Evolutionary conservation across 2,113 vertebrate species (phyloP).

Genomic region (Cephalopholis sonnerati): DNA sequence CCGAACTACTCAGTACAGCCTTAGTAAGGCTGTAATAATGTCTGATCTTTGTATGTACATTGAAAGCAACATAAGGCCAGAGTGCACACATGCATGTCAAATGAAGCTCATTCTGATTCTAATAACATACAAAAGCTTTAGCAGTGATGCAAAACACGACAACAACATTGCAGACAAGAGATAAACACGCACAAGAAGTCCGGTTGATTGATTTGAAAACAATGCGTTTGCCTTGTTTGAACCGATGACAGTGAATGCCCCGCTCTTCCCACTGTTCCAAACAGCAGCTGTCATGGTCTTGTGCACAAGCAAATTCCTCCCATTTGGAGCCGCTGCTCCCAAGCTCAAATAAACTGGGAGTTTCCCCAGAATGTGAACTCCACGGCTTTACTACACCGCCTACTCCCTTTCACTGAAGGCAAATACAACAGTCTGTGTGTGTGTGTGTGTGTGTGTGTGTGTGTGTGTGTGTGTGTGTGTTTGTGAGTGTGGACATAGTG

Average conservation of each 20-base stretch:
- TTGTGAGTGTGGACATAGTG: neutral
- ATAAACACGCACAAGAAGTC: neutral
- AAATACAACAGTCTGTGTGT: constrained; percentile 17
- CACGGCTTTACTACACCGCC: constrained; percentile 28
- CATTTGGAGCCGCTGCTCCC: constrained; percentile 63
- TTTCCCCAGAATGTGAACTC: constrained; percentile 67
- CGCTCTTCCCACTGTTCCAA: neutral
- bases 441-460: constrained; percentile 6
- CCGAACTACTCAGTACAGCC: too few species aligned
- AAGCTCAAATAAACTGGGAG: constrained; percentile 65
- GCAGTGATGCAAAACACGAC: neutral
- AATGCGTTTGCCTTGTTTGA: too few species aligned
- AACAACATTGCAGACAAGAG: neutral
- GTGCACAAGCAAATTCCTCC: constrained; percentile 67
- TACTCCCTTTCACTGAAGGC: constrained; percentile 18
- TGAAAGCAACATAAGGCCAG: too few species aligned
- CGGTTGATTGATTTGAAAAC: neutral
- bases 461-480: constrained; percentile 16
- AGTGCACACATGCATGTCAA: too few species aligned
- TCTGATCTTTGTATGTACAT: too few species aligned
- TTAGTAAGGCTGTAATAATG: too few species aligned
- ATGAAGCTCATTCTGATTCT: too few species aligned
- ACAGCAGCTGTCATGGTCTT: constrained; percentile 14
- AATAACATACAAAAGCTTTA: neutral
- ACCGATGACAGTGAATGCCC: neutral